Conservation (phyloP, 1,140 invertebrate species). For the Asbolus verrucosus region DNA sequence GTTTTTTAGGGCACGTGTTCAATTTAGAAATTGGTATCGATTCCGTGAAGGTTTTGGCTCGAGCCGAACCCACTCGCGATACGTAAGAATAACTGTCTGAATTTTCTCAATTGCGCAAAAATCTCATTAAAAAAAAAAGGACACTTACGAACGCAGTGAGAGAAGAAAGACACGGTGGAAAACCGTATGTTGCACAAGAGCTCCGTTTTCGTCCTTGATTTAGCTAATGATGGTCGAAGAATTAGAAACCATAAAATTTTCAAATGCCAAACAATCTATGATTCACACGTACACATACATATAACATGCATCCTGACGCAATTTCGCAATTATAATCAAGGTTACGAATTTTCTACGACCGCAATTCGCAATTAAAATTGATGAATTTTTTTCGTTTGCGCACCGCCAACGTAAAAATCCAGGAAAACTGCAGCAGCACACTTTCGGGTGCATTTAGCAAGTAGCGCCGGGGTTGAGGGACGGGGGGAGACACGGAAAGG, state of each 20-base stretch:
- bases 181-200: slow-evolving; percentile 21
- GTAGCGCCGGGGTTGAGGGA: slow-evolving; percentile 38
- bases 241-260: slow-evolving; percentile 60
- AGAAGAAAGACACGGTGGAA: too few relatives aligned
- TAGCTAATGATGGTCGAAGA: slow-evolving; percentile 44
- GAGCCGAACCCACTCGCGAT: slow-evolving; percentile 22
- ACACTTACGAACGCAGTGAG: too few relatives aligned
- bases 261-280: slow-evolving; percentile 61
- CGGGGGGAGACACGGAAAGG: slow-evolving; percentile 60
- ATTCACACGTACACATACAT: slow-evolving; percentile 56
- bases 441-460: slow-evolving; percentile 52
- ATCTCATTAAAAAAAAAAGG: too few relatives aligned
- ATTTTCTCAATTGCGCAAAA: slow-evolving; percentile 5
- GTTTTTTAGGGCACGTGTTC: slow-evolving; percentile 47
- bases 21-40: slow-evolving; percentile 53
- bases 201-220: slow-evolving; percentile 27
- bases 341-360: slow-evolving; percentile 60
- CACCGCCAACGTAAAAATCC: slow-evolving; percentile 47
- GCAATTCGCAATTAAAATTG: slow-evolving; percentile 47
- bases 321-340: slow-evolving; percentile 62
- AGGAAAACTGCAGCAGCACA: slow-evolving; percentile 54
- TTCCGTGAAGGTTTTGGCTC: slow-evolving; percentile 41
- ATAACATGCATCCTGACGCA: slow-evolving; percentile 57
- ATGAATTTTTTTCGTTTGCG: background rate
- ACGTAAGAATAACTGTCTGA: too few relatives aligned